phyloP scores from a whole-genome alignment of 2,113 vertebrate genomes.

The Calidris pygmaea region DNA sequence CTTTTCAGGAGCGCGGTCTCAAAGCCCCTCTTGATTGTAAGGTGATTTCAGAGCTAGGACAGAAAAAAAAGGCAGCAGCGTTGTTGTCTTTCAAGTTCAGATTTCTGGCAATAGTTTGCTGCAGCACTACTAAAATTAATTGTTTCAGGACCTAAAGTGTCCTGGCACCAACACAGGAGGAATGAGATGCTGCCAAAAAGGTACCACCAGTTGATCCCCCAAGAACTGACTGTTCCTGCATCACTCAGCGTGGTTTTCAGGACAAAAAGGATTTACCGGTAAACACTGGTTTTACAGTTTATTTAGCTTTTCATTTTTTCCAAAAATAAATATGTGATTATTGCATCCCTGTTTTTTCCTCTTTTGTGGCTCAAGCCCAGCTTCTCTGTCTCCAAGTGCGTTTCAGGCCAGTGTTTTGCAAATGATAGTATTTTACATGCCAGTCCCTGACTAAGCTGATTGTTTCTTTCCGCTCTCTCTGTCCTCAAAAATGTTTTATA shows the following conservation, averaged over 20 bases:
- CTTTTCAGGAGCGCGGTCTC: background rate
- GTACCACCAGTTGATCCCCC: background rate
- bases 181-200: background rate
- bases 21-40: background rate
- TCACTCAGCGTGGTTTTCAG: background rate
- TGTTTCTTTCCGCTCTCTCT: background rate
- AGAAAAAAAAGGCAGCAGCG: background rate
- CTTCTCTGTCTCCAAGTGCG: background rate
- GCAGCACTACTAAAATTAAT: constrained; percentile 41
- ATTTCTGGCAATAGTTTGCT: background rate
- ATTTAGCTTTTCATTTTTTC: constrained; percentile 29
- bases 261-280: background rate
- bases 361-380: background rate
- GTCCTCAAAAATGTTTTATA: constrained; percentile 23
- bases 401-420: constrained; percentile 20
- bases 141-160: background rate
- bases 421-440: constrained; percentile 56
- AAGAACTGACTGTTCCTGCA: background rate
- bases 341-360: background rate
- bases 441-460: constrained; percentile 41
- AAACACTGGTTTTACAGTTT: background rate
- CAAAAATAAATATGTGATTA: constrained; percentile 23
- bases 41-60: background rate
- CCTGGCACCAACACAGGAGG: background rate
- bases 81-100: background rate